Conservation (phyloP, 2,113 vertebrate genomes). For the Anguilla rostrata region DNA sequence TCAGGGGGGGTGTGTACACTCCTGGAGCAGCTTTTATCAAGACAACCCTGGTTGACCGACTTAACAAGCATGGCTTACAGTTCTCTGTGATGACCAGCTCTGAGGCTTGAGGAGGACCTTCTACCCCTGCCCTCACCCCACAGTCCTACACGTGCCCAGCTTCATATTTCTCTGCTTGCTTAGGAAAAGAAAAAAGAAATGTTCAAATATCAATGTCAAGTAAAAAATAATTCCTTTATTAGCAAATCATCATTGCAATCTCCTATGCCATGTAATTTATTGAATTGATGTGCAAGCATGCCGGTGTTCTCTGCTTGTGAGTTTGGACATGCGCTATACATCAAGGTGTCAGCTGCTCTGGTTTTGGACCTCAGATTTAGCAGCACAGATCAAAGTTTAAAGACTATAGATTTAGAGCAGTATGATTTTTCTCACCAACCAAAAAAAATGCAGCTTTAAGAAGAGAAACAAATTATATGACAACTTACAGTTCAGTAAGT, state of each 20-base stretch:
- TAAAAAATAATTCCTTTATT: background rate
- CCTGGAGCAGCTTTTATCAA: conserved; percentile 88
- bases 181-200: background rate
- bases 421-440: no score
- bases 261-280: background rate
- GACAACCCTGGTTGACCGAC: conserved; percentile 86
- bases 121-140: background rate
- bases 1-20: conserved; percentile 90
- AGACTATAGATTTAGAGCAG: no score
- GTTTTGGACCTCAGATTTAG: no score
- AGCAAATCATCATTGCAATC: background rate
- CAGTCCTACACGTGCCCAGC: background rate
- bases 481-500: no score
- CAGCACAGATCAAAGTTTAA: no score
- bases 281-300: no score
- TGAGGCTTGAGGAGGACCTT: background rate
- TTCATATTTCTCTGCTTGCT: background rate
- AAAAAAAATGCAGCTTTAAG: no score
- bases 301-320: no score
- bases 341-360: no score
- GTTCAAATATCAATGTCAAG: background rate
- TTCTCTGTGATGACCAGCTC: conserved; percentile 74
- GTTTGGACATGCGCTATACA: no score
- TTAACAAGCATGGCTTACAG: conserved; percentile 82
- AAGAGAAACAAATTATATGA: no score